A percentile compares a stretch with the other conserved stretches of the same genome.
phyloP scores from a whole-genome alignment of 2,113 vertebrate genomes.

The Cnemophilus loriae region DNA sequence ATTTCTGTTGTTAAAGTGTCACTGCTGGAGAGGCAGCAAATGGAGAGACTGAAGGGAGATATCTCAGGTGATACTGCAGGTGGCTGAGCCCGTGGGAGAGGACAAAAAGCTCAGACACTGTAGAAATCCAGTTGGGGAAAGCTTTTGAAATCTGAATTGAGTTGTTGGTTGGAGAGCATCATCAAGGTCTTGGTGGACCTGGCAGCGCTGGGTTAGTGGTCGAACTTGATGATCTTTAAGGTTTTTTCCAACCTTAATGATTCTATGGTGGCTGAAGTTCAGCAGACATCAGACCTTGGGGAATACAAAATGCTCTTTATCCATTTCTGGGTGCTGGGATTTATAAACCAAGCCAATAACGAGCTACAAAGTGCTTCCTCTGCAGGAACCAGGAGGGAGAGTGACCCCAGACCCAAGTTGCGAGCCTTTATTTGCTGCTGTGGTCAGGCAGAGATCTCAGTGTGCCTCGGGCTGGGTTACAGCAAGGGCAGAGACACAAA shows the following conservation, averaged over 20 bases:
- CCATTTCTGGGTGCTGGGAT: neutral
- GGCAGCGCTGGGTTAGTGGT: neutral
- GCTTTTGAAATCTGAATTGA: neutral
- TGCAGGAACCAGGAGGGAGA: neutral
- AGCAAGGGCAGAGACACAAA: neutral
- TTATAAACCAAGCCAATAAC: neutral
- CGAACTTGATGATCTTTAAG: neutral
- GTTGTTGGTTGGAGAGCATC: neutral
- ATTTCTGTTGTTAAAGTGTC: neutral
- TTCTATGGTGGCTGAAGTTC: neutral
- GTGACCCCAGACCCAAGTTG: neutral
- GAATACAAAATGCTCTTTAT: neutral
- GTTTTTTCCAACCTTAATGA: neutral
- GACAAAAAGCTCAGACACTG: neutral
- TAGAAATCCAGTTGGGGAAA: neutral
- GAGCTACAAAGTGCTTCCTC: neutral
- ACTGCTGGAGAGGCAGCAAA: neutral
- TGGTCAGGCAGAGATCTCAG: neutral
- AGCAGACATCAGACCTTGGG: fast-evolving
- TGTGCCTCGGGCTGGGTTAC: fast-evolving
- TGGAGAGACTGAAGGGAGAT: neutral
- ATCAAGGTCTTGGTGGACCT: neutral
- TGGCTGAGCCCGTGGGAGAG: neutral
- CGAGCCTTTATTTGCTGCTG: neutral
- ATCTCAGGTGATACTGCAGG: neutral